A percentile compares a stretch with the other conserved stretches of the same genome.
Evolutionary conservation across 2,113 vertebrate species (phyloP).

Genomic region (Mystacornis crossleyi): DNA sequence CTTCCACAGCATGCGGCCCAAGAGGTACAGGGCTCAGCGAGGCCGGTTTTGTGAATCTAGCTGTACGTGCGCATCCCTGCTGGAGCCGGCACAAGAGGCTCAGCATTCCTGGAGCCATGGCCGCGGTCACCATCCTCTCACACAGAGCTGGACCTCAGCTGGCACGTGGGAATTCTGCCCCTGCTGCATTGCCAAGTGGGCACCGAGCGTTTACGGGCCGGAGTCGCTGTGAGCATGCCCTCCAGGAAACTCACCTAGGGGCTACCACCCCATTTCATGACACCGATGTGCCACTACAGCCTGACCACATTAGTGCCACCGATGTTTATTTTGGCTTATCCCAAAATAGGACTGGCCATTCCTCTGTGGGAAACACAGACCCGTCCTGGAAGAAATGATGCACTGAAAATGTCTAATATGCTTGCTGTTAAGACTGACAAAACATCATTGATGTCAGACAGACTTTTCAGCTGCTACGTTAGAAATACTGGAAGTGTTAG

Average conservation of each 20-base stretch:
- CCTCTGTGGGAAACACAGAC: neutral
- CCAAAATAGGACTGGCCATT: neutral
- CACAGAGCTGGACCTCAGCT: rapidly evolving
- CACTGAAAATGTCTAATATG: neutral
- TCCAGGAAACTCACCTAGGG: neutral
- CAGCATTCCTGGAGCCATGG: neutral
- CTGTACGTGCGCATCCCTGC: rapidly evolving
- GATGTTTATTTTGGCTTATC: neutral
- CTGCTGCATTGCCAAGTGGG: rapidly evolving
- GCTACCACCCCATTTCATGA: neutral
- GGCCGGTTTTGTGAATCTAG: neutral
- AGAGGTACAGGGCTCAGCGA: neutral
- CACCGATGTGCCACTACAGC: neutral
- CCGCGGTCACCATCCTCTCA: rapidly evolving
- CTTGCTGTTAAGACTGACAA: constrained; percentile 34
- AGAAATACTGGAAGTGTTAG: constrained; percentile 36
- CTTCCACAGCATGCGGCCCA: rapidly evolving
- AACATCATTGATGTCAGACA: constrained; percentile 32
- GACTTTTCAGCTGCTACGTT: constrained; percentile 34
- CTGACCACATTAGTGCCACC: neutral
- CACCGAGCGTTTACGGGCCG: rapidly evolving
- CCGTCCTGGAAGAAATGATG: neutral
- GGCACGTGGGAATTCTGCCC: neutral
- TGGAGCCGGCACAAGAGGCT: rapidly evolving
- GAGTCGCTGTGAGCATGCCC: neutral